Evolutionary conservation across 2,797 vertebrate species (phyloP).

Genomic region (Clarias pachynema): DNA sequence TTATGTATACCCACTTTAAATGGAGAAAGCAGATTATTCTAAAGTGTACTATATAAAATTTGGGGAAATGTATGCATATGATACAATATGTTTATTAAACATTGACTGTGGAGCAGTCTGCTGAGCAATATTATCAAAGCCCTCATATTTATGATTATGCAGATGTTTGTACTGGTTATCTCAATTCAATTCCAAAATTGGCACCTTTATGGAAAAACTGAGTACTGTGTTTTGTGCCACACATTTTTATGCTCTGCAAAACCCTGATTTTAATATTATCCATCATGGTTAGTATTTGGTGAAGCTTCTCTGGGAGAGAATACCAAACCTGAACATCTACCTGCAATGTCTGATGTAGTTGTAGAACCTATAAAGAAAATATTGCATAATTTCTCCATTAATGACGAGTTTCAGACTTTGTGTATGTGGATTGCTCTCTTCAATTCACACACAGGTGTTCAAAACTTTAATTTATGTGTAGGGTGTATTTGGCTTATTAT

Average conservation of each 20-base stretch:
- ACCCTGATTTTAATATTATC: neutral
- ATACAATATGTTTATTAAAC: neutral
- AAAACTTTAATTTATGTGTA: neutral
- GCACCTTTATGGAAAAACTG: neutral
- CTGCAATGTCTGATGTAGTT: neutral
- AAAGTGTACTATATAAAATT: neutral
- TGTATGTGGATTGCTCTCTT: neutral
- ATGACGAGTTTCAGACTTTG: neutral
- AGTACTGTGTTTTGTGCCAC: neutral
- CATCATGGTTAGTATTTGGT: neutral
- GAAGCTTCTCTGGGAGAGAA: neutral
- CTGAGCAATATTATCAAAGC: constrained; percentile 43
- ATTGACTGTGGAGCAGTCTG: constrained; percentile 93
- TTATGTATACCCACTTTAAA: constrained; percentile 73
- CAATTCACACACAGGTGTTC: neutral
- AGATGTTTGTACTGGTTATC: constrained; percentile 9
- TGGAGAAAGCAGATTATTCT: constrained; percentile 11
- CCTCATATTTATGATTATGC: constrained; percentile 30
- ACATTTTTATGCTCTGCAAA: neutral
- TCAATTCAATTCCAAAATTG: neutral
- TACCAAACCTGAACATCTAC: neutral
- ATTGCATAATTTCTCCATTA: neutral
- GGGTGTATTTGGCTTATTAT: too few relatives aligned
- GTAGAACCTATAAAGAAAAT: neutral
- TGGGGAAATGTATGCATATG: constrained; percentile 47